phyloP scores from a whole-genome alignment of 2,113 vertebrate species.

The Setophaga petechia region DNA sequence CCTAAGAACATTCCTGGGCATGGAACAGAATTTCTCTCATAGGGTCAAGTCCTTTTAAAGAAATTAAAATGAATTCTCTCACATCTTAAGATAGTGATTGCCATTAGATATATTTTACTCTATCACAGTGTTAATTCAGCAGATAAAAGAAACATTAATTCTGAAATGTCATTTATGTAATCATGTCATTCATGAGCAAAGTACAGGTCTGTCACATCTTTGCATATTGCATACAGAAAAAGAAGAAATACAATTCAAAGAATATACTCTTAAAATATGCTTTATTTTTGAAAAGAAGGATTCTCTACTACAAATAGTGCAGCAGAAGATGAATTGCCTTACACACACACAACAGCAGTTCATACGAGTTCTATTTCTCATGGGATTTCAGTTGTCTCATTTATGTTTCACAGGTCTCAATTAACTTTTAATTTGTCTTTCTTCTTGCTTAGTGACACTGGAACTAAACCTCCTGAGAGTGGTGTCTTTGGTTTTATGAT shows the following conservation, averaged over 20 bases:
- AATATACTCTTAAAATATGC: neutral
- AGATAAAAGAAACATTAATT: neutral
- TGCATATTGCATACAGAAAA: neutral
- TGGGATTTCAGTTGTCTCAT: neutral
- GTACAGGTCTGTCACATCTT: neutral
- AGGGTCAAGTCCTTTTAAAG: neutral
- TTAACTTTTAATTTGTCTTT: slow-evolving; percentile 21
- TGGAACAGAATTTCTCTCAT: neutral
- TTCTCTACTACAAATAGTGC: neutral
- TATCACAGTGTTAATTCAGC: neutral
- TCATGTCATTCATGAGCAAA: neutral
- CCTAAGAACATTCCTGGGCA: neutral
- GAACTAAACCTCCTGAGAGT: slow-evolving; percentile 88
- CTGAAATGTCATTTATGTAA: neutral
- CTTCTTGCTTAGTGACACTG: slow-evolving; percentile 83
- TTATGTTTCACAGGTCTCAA: neutral
- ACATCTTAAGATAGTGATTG: neutral
- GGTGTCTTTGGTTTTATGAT: slow-evolving; percentile 95
- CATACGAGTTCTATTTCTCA: neutral
- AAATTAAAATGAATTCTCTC: neutral
- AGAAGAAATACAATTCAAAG: neutral
- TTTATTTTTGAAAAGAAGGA: neutral
- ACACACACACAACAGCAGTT: neutral
- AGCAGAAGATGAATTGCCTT: neutral
- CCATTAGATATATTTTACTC: neutral